Evolutionary conservation across 2,888 invertebrate genomes (phyloP).

Genomic region (Microplitis manilae): DNA sequence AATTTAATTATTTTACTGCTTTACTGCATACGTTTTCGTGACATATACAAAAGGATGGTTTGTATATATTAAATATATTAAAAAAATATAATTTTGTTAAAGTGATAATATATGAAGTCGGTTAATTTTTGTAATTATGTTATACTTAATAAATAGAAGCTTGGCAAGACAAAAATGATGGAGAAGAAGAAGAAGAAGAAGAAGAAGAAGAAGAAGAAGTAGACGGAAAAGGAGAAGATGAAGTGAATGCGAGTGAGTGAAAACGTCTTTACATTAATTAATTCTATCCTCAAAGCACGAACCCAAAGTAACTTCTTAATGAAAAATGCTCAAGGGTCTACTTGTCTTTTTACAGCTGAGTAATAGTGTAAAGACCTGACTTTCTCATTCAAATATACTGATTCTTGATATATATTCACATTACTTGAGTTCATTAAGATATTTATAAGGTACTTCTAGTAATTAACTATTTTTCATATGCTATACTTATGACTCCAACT

Average conservation of each 20-base stretch:
- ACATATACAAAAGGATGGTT: too few relatives aligned
- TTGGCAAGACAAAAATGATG: neutral
- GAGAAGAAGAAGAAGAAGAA: neutral
- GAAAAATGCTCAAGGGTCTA: neutral
- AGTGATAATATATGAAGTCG: neutral
- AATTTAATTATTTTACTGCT: too few relatives aligned
- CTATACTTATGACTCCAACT: too few relatives aligned
- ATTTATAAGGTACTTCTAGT: neutral
- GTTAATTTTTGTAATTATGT: neutral
- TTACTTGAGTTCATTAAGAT: neutral
- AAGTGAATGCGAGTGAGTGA: slow-evolving; percentile 16
- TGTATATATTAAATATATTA: neutral
- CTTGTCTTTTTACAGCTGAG: neutral
- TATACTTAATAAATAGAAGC: neutral
- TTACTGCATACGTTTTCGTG: too few relatives aligned
- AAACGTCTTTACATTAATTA: slow-evolving; percentile 51
- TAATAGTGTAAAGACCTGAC: neutral
- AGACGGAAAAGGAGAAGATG: slow-evolving; percentile 32
- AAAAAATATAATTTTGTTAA: too few relatives aligned
- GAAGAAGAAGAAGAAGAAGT: slow-evolving; percentile 7
- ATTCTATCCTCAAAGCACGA: slow-evolving; percentile 51
- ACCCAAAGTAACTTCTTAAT: neutral
- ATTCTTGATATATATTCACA: neutral
- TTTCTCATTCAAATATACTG: neutral
- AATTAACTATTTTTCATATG: too few relatives aligned